Base-by-base conservation (phyloP, 2,888 invertebrate species). In the Noctua fimbriata region DNA sequence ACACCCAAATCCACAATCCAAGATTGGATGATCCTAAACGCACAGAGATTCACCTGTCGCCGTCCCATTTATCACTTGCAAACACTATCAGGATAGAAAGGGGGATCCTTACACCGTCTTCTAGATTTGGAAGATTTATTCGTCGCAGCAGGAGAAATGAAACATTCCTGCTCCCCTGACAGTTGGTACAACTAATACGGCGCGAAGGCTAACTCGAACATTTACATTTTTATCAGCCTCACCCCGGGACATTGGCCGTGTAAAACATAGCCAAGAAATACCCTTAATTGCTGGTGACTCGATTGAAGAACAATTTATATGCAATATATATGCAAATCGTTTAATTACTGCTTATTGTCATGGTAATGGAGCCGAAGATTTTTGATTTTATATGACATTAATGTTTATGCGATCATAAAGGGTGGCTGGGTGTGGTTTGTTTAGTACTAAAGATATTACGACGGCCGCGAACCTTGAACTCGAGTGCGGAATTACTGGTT, bases 241-340 rank as follows among this genome's bases (percentile, higher is more conserved):
- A 88, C 89, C 92, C 89, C 89, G 89, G 79, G 76, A 92, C 93
- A 93, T 94, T 93, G 93, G 91, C 92, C 89, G 92, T 94, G 93
- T 94, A 91, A 92, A 94, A 94, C 94, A 94, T 88, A 85, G 89
- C 87, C 84, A 86, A 90, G 74, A 87, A 92, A 92, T 87, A 84
- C 88, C 91, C 92, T 92, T 96, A 95, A 96, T 96, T 94, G 94
- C 92, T 92, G 87, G 84, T 87, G 85, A 88, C 79, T 90, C 90
- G 91, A 92, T 91, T 90, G 90, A 86, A 88, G 88, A 88, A 90
- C 93, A 92, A 93, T 95, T 95, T 93, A 93, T 94, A 90, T 92
- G 94, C 94, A 94, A 95, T 96, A 93, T 95, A 93, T 93, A 96
- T 96, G 95, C 93, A 93, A 96, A 96, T 95, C 77, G 80, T 88